These are phyloP conservation scores for Nannoperca obscura DNA, from an alignment of 2,797 vertebrate genomes.

Conservation along the genomic window DNA sequence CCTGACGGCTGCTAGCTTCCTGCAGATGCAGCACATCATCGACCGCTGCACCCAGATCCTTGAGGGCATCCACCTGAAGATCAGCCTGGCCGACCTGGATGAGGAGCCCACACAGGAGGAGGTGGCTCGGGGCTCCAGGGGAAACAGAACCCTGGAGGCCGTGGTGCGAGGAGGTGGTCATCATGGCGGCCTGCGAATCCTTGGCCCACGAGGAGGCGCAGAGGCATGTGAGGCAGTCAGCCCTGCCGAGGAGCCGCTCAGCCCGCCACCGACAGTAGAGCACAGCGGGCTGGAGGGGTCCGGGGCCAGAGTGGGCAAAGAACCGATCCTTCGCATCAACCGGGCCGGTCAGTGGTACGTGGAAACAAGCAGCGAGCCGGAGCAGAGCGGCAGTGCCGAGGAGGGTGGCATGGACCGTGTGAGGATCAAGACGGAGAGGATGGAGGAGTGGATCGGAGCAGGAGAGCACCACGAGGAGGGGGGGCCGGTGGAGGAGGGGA, in stretches of 20 bases:
- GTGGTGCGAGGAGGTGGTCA: slow-evolving; percentile 59
- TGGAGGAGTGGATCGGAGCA: slow-evolving; percentile 94
- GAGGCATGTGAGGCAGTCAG: slow-evolving; percentile 83
- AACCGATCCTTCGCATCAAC: slow-evolving; percentile 95
- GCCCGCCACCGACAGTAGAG: slow-evolving; percentile 90
- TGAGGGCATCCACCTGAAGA: slow-evolving; percentile 97
- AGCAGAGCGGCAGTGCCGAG: slow-evolving; percentile 84
- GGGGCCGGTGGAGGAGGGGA: slow-evolving; percentile 91
- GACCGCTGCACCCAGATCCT: slow-evolving; percentile 98
- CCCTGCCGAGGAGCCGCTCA: slow-evolving; percentile 91
- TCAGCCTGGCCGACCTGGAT: slow-evolving; percentile 92
- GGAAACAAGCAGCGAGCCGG: slow-evolving; percentile 86
- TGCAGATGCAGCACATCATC: slow-evolving; percentile 99
- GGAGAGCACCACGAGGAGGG: slow-evolving; percentile 92
- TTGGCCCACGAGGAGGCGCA: slow-evolving; percentile 80
- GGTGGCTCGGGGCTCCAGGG: not conserved
- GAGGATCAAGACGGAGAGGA: slow-evolving; percentile 93
- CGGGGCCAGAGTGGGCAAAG: slow-evolving; percentile 85
- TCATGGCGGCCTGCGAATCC: slow-evolving; percentile 74
- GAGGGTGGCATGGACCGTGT: slow-evolving; percentile 89
- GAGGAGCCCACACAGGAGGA: slow-evolving; percentile 77
- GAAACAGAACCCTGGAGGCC: slow-evolving; percentile 61
- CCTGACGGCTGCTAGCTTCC: slow-evolving; percentile 96
- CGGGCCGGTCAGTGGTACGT: slow-evolving; percentile 98
- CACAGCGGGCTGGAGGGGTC: slow-evolving; percentile 86